Conservation (phyloP, 2,797 vertebrate genomes). For the Muraenolepis orangiensis region DNA sequence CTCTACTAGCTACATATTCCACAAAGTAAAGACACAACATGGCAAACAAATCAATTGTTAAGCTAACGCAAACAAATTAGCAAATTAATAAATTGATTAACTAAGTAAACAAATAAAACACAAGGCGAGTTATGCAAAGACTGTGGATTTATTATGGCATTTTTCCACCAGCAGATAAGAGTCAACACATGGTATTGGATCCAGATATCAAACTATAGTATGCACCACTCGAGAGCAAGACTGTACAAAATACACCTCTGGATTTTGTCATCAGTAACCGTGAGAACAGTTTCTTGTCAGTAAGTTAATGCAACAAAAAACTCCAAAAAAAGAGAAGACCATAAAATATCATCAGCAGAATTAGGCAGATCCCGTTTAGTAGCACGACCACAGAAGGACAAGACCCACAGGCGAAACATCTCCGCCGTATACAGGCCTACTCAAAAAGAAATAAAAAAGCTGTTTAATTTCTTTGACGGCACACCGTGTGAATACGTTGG, state of each 20-base stretch:
- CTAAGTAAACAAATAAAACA: neutral
- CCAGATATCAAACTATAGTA: constrained; percentile 44
- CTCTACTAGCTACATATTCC: too few relatives aligned
- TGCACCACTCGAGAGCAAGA: constrained; percentile 54
- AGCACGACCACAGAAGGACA: constrained; percentile 52
- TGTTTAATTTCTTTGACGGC: constrained; percentile 17
- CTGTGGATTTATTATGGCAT: constrained; percentile 66
- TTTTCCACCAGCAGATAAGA: constrained; percentile 57
- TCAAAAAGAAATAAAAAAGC: too few relatives aligned
- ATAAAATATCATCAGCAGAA: constrained; percentile 21
- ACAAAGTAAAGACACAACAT: neutral
- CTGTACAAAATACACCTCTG: constrained; percentile 51
- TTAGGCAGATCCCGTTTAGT: constrained; percentile 33
- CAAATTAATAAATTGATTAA: too few relatives aligned
- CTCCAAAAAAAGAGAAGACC: constrained; percentile 16
- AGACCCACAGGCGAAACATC: constrained; percentile 38
- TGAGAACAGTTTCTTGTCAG: constrained; percentile 15
- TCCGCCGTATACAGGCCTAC: constrained; percentile 1
- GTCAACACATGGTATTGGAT: constrained; percentile 54
- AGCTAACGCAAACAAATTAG: neutral
- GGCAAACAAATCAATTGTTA: neutral
- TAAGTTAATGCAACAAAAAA: constrained; percentile 31
- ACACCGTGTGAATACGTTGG: constrained; percentile 23
- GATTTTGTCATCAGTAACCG: constrained; percentile 22
- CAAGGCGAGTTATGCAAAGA: constrained; percentile 38